phyloP scores from a whole-genome alignment of 2,797 vertebrate genomes.

The Peromyscus nudipes region DNA sequence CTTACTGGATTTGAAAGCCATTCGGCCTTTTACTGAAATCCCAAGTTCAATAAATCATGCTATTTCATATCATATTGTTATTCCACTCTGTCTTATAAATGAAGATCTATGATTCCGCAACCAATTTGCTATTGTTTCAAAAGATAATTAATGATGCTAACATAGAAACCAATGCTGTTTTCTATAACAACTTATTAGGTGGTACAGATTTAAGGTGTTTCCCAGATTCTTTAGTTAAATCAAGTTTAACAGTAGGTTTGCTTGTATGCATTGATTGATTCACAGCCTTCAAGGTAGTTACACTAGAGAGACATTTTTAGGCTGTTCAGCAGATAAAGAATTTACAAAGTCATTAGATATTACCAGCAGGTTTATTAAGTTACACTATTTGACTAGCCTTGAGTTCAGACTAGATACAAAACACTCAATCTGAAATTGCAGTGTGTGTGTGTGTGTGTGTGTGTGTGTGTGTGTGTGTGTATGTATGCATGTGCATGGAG shows the following conservation, averaged over 20 bases:
- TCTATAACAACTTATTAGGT: conserved; percentile 71
- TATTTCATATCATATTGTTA: conserved; percentile 80
- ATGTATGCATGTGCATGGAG: neutral
- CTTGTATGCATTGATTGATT: conserved; percentile 77
- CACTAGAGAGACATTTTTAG: conserved; percentile 79
- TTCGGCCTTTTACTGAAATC: conserved; percentile 83
- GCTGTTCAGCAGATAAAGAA: conserved; percentile 81
- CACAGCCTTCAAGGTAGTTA: conserved; percentile 71
- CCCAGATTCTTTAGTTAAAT: conserved; percentile 76
- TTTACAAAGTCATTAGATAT: conserved; percentile 82
- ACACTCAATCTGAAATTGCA: neutral
- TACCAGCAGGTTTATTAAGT: conserved; percentile 49
- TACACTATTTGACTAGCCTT: neutral
- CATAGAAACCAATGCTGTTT: conserved; percentile 70
- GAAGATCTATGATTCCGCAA: conserved; percentile 82
- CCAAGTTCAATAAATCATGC: conserved; percentile 86
- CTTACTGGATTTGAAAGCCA: conserved; percentile 78
- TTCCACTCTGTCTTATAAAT: conserved; percentile 82
- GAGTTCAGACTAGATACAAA: conserved; percentile 21
- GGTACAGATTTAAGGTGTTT: conserved; percentile 68
- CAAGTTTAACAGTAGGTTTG: conserved; percentile 80
- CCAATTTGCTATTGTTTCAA: conserved; percentile 73
- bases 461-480: neutral
- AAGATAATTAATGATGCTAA: conserved; percentile 83
- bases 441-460: neutral